Evolutionary conservation across 1,140 invertebrate species (phyloP).

Genomic region (Agrilus planipennis): DNA sequence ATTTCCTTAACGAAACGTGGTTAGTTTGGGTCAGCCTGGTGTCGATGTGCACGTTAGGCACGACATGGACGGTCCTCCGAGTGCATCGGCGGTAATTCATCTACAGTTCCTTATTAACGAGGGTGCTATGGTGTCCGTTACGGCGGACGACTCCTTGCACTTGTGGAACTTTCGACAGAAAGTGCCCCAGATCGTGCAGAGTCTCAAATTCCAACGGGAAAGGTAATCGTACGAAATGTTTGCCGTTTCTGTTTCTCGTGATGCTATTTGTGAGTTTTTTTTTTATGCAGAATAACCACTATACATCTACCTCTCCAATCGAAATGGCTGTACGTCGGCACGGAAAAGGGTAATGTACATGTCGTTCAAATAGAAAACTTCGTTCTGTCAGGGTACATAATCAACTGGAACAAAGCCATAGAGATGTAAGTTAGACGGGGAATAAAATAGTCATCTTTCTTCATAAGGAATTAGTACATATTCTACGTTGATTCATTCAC

Average conservation of each 20-base stretch:
- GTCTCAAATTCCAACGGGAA: conserved; percentile 93
- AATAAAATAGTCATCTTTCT: no score
- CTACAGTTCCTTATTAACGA: conserved; percentile 93
- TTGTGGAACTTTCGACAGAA: conserved; percentile 97
- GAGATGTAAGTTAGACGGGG: conserved; percentile 99
- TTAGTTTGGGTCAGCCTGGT: conserved; percentile 83
- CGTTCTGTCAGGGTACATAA: conserved; percentile 91
- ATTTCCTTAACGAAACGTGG: conserved; percentile 31
- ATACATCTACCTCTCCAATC: conserved; percentile 90
- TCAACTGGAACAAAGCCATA: conserved; percentile 99
- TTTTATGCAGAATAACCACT: conserved; percentile 67
- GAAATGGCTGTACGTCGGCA: conserved; percentile 98
- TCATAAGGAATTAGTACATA: no score
- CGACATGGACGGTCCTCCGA: conserved; percentile 41
- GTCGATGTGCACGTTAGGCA: conserved; percentile 90
- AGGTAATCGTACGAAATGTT: conserved; percentile 48
- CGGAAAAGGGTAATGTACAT: conserved; percentile 95
- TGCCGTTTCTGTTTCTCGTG: not conserved
- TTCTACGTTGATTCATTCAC: no score
- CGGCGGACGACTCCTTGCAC: conserved; percentile 89
- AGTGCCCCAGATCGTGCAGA: conserved; percentile 86
- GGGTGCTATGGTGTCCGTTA: conserved; percentile 87
- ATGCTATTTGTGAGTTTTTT: not conserved
- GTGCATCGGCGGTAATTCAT: conserved; percentile 64
- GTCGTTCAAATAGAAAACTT: conserved; percentile 95